A percentile compares a stretch with the other conserved stretches of the same genome.
phyloP scores from a whole-genome alignment of 2,113 vertebrate species.

The Paedocypris sp. region DNA sequence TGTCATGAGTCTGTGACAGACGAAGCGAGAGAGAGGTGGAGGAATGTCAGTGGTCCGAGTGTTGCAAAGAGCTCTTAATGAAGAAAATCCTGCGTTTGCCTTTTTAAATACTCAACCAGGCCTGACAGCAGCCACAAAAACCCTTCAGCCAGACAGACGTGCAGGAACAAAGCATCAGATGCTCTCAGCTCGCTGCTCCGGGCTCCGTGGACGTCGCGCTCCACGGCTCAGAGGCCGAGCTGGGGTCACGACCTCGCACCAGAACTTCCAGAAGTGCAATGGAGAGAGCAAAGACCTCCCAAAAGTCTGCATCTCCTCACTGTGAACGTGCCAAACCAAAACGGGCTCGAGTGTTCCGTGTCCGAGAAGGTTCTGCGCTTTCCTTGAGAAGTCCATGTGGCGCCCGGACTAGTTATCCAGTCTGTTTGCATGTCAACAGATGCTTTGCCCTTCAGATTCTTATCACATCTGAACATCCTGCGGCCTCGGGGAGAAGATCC shows the following conservation, averaged over 20 bases:
- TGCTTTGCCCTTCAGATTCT: slow-evolving; percentile 31
- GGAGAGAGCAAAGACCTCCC: too few species aligned
- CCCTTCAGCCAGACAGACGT: slow-evolving; percentile 32
- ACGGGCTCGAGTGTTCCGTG: too few species aligned
- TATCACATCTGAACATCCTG: slow-evolving; percentile 30
- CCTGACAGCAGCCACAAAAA: slow-evolving; percentile 62
- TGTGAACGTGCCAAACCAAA: too few species aligned
- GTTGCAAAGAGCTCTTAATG: slow-evolving; percentile 53
- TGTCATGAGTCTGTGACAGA: not conserved
- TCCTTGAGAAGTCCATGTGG: too few species aligned
- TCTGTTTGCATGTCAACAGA: slow-evolving; percentile 44
- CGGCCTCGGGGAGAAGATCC: slow-evolving; percentile 50
- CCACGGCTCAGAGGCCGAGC: slow-evolving; percentile 39
- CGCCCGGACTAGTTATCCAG: slow-evolving; percentile 17
- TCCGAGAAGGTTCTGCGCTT: too few species aligned
- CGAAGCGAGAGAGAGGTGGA: not conserved
- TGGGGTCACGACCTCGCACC: slow-evolving; percentile 32
- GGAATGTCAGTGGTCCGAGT: slow-evolving; percentile 24
- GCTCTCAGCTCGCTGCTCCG: slow-evolving; percentile 18
- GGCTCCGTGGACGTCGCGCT: slow-evolving; percentile 36
- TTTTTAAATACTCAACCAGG: slow-evolving; percentile 69
- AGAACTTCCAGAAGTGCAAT: too few species aligned
- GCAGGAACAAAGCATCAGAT: slow-evolving; percentile 44
- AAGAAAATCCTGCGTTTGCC: slow-evolving; percentile 57
- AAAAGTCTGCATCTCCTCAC: too few species aligned